Evolutionary conservation across 2,888 invertebrate species (phyloP), one percentile per base, ranked within the genome.

Genomic region (Hemithea aestivaria): DNA sequence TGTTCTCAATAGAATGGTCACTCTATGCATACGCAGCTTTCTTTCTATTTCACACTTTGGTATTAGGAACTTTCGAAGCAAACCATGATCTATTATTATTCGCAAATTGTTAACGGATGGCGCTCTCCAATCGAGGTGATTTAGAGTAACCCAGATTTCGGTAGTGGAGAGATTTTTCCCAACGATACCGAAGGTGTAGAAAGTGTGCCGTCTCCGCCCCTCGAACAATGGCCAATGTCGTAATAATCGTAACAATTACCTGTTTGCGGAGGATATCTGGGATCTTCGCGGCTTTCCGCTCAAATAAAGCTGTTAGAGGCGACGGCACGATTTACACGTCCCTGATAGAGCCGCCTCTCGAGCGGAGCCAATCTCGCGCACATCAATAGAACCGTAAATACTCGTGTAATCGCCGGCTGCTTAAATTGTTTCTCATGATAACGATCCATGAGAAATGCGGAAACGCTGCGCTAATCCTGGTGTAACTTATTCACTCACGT

Each of bases 191-290:
- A 38, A 36, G 34, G 16, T 35, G 53, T 62, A 67, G 78, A 75
- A 75, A 74, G 75, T 71, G 49, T 51, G 50, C 47, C 58, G 40
- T 54, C 58, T 42, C 56, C 60, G 58, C 62, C 62, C 61, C 56
- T 54, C 20, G 39, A 68, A 79, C 73, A 79, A 71, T 68, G 53
- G 61, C 37, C 32, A 37, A 51, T 78, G 66, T 58, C 57, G 73
- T 69, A 78, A 81, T 64, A 56, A 59, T 58, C 48, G 61, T 65
- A 67, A 73, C 66, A 66, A 67, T 66, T 68, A 66, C 61, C 50
- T 52, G 68, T 73, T 72, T 69, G 69, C 56, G 56, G 45, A 48
- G 43, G 40, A 51, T 62, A 70, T 69, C 67, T 39, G 20, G 20
- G 50, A 66, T 68, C 66, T 60, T 50, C 51, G 56, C 52, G 48